Percentiles rank a stretch among this genome's conserved stretches.
Evolutionary conservation across 2,113 vertebrate species (phyloP).

Genomic region (Tautogolabrus adspersus): DNA sequence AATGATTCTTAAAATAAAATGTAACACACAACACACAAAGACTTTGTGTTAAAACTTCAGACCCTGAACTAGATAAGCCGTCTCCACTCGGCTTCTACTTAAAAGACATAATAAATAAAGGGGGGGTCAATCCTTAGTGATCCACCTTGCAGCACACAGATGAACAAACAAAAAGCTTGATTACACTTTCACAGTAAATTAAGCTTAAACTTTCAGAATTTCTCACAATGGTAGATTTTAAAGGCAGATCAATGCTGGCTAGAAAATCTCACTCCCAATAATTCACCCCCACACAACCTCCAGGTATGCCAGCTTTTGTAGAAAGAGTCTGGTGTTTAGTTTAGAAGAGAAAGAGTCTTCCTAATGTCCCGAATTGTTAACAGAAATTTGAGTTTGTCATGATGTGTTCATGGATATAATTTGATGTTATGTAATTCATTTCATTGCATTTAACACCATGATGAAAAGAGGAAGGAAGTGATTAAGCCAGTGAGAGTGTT

Average conservation of each 20-base stretch:
- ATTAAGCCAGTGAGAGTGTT: conserved; percentile 21
- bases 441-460: conserved; percentile 10
- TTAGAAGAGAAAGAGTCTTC: too few relatives aligned
- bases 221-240: conserved; percentile 6
- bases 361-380: background rate
- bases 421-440: background rate
- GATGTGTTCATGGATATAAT: background rate
- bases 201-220: background rate
- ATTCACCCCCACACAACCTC: too few relatives aligned
- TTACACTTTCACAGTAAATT: background rate
- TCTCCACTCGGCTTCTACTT: too few relatives aligned
- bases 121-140: too few relatives aligned
- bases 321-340: background rate
- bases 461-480: conserved; percentile 24
- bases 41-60: too few relatives aligned
- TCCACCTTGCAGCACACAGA: too few relatives aligned
- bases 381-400: background rate
- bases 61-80: too few relatives aligned
- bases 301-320: background rate
- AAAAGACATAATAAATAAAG: too few relatives aligned
- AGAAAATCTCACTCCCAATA: background rate
- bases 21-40: too few relatives aligned
- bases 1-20: too few relatives aligned
- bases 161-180: too few relatives aligned
- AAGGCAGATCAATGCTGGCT: background rate